Evolutionary conservation across 2,113 vertebrate species (phyloP), one percentile per base, ranked within the genome.

Genomic region (Dipodomys merriami): DNA sequence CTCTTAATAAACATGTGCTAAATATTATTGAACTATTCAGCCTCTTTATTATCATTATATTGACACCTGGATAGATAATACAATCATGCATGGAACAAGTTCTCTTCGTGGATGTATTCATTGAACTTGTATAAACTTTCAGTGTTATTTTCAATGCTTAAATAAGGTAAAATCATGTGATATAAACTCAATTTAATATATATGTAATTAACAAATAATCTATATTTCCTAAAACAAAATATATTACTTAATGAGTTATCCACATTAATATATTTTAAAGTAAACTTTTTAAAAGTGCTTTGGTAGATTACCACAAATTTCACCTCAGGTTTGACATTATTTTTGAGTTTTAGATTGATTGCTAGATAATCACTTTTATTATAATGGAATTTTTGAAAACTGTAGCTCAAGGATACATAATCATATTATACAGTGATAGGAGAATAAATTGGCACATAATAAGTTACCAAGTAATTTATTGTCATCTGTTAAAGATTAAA

Each of bases 331-430:
- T 79, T 57, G 6, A 9, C 25, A 68, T 12, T 3, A 62, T 23
- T 85, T 44, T 82, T 88, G 62, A n/a, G 16, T 60, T 86, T 78
- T 85, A 73, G 23, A 72, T 86, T 79, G 35, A 64, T 62, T 88
- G 1, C 33, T 72, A 53, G 6, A 6, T 83, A 64, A 73, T 5
- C 12, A 84, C 57, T 82, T 94, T 91, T 79, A 67, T 80, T 84
- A 16, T 33, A 76, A 72, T 35, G 16, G 22, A 64, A 49, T 93
- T 91, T 20, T 86, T 62, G 27, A 33, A 72, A 67, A 79, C 76
- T 67, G 6, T 62, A 86, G 62, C 60, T 93, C 46, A 93, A 23
- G 10, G 27, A 67, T 71, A 44, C 39, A 77, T 22, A 4, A 18
- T 62, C 18, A 1, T 64, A 35, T 46, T 88, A 76, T 74, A 77